phyloP scores from a whole-genome alignment of 2,113 vertebrate species.

The Lepus timidus region DNA sequence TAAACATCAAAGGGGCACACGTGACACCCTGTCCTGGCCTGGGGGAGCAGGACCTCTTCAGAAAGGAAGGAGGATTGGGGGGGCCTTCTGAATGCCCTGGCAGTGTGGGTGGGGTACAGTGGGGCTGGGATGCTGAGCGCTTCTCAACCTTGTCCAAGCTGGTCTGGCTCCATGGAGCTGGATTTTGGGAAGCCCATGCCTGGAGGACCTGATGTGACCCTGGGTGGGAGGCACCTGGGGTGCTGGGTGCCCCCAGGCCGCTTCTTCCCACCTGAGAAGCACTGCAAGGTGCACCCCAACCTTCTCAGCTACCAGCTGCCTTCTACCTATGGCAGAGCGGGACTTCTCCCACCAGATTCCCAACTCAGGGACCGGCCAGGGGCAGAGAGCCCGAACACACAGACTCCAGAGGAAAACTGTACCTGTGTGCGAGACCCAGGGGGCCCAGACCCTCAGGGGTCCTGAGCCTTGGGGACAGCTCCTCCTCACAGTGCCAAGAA shows the following conservation, averaged over 20 bases:
- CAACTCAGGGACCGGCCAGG: background rate
- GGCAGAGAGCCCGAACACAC: background rate
- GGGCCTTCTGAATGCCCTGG: background rate
- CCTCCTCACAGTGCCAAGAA: background rate
- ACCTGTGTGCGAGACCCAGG: background rate
- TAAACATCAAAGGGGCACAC: background rate
- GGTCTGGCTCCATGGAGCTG: background rate
- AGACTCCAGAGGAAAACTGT: background rate
- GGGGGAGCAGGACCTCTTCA: background rate
- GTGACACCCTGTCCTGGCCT: background rate
- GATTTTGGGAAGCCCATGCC: background rate
- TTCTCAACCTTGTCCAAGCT: background rate
- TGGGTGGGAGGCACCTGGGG: background rate
- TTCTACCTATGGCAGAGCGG: background rate
- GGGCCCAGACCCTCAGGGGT: background rate
- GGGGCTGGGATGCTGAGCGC: background rate
- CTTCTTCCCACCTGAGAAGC: background rate
- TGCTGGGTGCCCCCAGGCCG: background rate
- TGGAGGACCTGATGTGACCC: background rate
- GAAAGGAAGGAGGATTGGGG: background rate
- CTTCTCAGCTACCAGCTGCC: background rate
- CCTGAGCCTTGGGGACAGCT: background rate
- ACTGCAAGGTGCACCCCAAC: background rate
- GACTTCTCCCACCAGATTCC: background rate
- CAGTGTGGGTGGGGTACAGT: background rate